Percentiles rank a stretch among this genome's conserved stretches.
Conservation (phyloP, 2,797 vertebrate species). For the Hemitrygon akajei region DNA sequence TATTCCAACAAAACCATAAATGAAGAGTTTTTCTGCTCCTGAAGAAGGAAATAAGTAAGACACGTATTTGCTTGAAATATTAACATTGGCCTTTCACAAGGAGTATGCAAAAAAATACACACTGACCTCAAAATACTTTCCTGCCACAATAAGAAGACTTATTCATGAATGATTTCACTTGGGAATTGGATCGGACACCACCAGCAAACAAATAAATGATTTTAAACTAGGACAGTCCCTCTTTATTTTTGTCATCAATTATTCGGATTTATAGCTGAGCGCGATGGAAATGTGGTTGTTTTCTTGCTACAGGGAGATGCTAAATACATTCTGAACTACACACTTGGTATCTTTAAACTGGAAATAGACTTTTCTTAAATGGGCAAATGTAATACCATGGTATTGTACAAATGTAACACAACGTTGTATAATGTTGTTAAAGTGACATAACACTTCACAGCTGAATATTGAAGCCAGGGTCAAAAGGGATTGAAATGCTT, state of each 20-base stretch:
- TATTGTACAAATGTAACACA: too few relatives aligned
- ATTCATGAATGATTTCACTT: not conserved
- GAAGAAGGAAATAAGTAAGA: not conserved
- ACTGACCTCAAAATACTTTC: conserved; percentile 12
- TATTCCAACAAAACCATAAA: not conserved
- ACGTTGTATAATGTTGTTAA: too few relatives aligned
- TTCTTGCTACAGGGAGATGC: too few relatives aligned
- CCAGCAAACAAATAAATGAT: not conserved
- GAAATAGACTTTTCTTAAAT: too few relatives aligned
- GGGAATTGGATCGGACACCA: not conserved
- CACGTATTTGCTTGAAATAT: not conserved
- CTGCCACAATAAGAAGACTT: not conserved
- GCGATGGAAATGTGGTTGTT: too few relatives aligned
- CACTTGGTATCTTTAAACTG: too few relatives aligned
- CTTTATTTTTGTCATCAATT: too few relatives aligned
- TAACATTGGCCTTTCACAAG: not conserved
- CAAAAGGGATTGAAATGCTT: not conserved
- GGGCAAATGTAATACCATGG: too few relatives aligned
- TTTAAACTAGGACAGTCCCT: too few relatives aligned
- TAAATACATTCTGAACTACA: too few relatives aligned
- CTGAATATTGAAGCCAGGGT: not conserved
- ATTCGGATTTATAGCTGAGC: too few relatives aligned
- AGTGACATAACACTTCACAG: too few relatives aligned
- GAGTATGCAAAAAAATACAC: not conserved
- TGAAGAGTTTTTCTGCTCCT: not conserved